Evolutionary conservation across 2,113 vertebrate genomes (phyloP).

Genomic region (Microcebus lehilahytsara): DNA sequence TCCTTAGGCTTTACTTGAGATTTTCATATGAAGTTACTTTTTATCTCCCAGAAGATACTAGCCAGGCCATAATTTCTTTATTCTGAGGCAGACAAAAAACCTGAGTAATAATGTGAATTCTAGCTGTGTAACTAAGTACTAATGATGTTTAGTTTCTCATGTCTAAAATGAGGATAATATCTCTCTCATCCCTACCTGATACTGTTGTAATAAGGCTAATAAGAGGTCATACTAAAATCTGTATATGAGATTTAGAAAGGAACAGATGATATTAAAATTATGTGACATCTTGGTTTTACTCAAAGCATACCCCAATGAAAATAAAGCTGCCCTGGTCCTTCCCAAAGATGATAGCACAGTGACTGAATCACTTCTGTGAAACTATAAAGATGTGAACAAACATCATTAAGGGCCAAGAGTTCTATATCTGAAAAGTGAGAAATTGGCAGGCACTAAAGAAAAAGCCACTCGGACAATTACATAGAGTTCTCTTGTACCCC

Average conservation of each 20-base stretch:
- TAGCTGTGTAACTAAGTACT: background rate
- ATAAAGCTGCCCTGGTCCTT: background rate
- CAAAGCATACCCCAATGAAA: background rate
- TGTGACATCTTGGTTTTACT: background rate
- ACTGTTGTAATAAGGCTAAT: background rate
- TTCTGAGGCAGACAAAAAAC: background rate
- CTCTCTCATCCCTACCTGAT: no score
- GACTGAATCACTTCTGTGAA: background rate
- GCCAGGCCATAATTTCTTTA: background rate
- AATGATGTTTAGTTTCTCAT: background rate
- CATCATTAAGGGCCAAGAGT: background rate
- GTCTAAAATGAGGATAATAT: background rate
- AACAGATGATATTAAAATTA: background rate
- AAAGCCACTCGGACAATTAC: background rate
- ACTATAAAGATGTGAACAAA: background rate
- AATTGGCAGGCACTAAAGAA: background rate
- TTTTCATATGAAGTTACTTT: background rate
- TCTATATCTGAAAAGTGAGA: slow-evolving; percentile 19
- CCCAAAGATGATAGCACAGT: background rate
- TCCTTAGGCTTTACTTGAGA: background rate
- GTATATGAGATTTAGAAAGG: background rate
- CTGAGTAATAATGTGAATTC: background rate
- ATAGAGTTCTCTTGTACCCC: background rate
- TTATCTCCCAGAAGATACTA: background rate
- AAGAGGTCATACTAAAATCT: background rate